These are phyloP conservation scores for Anorthoa munda DNA, from an alignment of 2,888 invertebrate genomes.

Conservation along the genomic window DNA sequence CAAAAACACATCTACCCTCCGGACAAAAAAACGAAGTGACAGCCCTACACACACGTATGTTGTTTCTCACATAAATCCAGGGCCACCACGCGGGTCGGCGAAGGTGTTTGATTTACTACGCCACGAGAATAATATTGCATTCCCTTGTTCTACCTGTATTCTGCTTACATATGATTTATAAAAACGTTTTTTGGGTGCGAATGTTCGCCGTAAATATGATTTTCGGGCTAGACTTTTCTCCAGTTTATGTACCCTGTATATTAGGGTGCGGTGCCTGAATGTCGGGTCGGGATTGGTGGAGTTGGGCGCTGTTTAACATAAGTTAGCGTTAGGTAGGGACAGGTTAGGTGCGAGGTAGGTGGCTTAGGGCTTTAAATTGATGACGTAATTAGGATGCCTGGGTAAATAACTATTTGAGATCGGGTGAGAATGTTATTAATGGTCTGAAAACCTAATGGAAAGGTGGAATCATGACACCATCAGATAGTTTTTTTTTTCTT, in stretches of 20 bases:
- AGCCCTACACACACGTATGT: constrained; percentile 65
- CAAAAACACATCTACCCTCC: constrained; percentile 41
- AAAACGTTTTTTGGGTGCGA: constrained; percentile 65
- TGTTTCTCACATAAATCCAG: constrained; percentile 73
- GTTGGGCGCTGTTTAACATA: constrained; percentile 47
- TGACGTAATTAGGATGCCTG: constrained; percentile 42
- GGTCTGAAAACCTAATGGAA: not conserved
- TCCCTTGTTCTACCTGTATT: constrained; percentile 67
- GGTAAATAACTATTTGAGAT: constrained; percentile 21
- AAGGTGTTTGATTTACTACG: constrained; percentile 73
- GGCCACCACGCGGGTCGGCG: constrained; percentile 61
- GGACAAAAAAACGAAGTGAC: constrained; percentile 46
- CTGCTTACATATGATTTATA: constrained; percentile 67
- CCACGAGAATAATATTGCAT: constrained; percentile 71
- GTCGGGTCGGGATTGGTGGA: constrained; percentile 18
- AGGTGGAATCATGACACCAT: not conserved
- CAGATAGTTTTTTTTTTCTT: not conserved
- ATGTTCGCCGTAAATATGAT: constrained; percentile 61
- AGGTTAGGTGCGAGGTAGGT: constrained; percentile 1
- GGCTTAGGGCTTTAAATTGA: constrained; percentile 22
- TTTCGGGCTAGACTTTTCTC: constrained; percentile 56
- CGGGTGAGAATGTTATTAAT: constrained; percentile 14
- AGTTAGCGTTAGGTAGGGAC: constrained; percentile 23
- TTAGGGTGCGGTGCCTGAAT: constrained; percentile 10
- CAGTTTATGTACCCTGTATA: constrained; percentile 51